Conservation (phyloP, 2,888 invertebrate genomes). For the Synanthedon myopaeformis region DNA sequence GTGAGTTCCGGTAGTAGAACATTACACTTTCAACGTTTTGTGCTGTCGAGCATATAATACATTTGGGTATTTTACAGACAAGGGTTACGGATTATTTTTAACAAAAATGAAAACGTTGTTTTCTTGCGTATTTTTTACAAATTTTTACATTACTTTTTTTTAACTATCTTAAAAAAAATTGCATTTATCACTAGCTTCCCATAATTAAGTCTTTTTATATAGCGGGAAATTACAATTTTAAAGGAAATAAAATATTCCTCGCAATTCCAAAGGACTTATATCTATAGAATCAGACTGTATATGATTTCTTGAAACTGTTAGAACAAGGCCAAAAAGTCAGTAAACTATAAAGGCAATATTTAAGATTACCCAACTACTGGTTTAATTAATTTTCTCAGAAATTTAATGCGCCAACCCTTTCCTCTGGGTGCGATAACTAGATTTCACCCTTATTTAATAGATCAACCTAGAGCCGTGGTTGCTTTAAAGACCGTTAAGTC, state of each 20-base stretch:
- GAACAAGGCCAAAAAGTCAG: slow-evolving; percentile 9
- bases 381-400: neutral
- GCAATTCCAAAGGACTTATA: too few relatives aligned
- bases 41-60: slow-evolving; percentile 20
- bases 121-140: too few relatives aligned
- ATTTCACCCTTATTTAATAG: slow-evolving; percentile 17
- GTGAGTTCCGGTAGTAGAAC: slow-evolving; percentile 11
- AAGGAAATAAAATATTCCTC: too few relatives aligned
- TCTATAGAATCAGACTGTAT: neutral
- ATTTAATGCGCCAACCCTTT: slow-evolving; percentile 13
- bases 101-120: slow-evolving; percentile 11
- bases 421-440: slow-evolving; percentile 18
- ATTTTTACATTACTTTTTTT: too few relatives aligned
- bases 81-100: slow-evolving; percentile 14
- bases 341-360: neutral
- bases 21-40: slow-evolving; percentile 19
- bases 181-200: too few relatives aligned
- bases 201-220: too few relatives aligned
- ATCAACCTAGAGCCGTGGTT: slow-evolving; percentile 14
- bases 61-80: slow-evolving; percentile 20
- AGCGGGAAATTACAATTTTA: too few relatives aligned
- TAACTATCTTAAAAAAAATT: too few relatives aligned
- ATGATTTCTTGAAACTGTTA: slow-evolving; percentile 8
- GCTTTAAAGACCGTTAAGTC: neutral
- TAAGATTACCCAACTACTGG: neutral